phyloP scores from a whole-genome alignment of 2,888 invertebrate genomes.

The Leptinotarsa rubiginosa region DNA sequence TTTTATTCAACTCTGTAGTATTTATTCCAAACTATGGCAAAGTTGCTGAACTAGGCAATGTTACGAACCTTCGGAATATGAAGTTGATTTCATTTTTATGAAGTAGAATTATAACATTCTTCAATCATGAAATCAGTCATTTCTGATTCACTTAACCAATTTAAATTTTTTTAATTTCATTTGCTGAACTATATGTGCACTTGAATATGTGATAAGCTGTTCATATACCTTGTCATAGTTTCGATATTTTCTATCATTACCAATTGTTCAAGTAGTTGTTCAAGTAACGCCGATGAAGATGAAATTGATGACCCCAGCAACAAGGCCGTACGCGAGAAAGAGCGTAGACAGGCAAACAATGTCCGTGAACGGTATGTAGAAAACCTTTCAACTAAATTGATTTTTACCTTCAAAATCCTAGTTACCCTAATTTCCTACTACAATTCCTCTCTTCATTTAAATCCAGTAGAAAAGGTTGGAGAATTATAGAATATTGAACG shows the following conservation, averaged over 20 bases:
- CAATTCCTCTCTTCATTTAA: no score
- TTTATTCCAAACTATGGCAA: slow-evolving; percentile 32
- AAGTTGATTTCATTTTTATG: no score
- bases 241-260: slow-evolving; percentile 24
- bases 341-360: slow-evolving; percentile 97
- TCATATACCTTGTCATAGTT: slow-evolving; percentile 34
- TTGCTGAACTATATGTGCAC: no score
- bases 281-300: slow-evolving; percentile 85
- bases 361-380: slow-evolving; percentile 91
- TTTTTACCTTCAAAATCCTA: not conserved
- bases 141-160: no score
- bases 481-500: no score
- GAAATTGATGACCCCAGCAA: slow-evolving; percentile 86
- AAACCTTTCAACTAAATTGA: slow-evolving; percentile 60
- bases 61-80: not conserved
- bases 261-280: slow-evolving; percentile 68
- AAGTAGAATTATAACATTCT: no score
- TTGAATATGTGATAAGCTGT: not conserved
- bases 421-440: not conserved
- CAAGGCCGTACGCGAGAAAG: slow-evolving; percentile 93
- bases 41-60: not conserved
- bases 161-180: no score
- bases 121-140: no score
- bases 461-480: no score
- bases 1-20: not conserved